Evolutionary conservation across 2,888 invertebrate species (phyloP).

Genomic region (Epistrophe grossulariae): DNA sequence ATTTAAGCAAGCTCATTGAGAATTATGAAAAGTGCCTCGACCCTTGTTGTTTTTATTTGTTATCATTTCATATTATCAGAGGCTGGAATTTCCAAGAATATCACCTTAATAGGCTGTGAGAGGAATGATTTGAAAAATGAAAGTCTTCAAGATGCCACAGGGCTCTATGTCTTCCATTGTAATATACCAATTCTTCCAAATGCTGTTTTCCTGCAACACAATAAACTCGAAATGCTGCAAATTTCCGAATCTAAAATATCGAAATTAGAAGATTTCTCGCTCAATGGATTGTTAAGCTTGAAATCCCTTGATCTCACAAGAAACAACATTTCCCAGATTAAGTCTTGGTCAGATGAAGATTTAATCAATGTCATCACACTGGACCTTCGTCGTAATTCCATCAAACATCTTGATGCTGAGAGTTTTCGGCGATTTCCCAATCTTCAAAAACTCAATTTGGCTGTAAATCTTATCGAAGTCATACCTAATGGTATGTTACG

Average conservation of each 20-base stretch:
- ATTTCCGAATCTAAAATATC: slow-evolving; percentile 79
- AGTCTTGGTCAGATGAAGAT: slow-evolving; percentile 81
- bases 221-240: slow-evolving; percentile 78
- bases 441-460: slow-evolving; percentile 81
- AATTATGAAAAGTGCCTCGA: slow-evolving; percentile 26
- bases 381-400: slow-evolving; percentile 81
- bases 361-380: slow-evolving; percentile 78
- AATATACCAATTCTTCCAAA: slow-evolving; percentile 79
- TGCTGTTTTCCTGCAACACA: slow-evolving; percentile 79
- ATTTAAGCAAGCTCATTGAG: not conserved
- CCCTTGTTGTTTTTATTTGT: slow-evolving; percentile 9
- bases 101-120: slow-evolving; percentile 58
- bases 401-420: slow-evolving; percentile 76
- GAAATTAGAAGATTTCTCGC: slow-evolving; percentile 79
- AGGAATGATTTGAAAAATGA: slow-evolving; percentile 52
- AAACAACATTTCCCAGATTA: slow-evolving; percentile 80
- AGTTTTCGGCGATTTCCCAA: slow-evolving; percentile 81
- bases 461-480: slow-evolving; percentile 79
- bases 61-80: slow-evolving; percentile 12
- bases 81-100: slow-evolving; percentile 25
- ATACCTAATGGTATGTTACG: slow-evolving; percentile 79
- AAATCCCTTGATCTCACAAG: slow-evolving; percentile 79
- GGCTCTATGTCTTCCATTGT: slow-evolving; percentile 79
- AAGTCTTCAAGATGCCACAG: slow-evolving; percentile 68
- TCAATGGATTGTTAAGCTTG: slow-evolving; percentile 80